A percentile compares a stretch with the other conserved stretches of the same genome.
phyloP scores from a whole-genome alignment of 2,113 vertebrate genomes.

The Phaethornis superciliosus region DNA sequence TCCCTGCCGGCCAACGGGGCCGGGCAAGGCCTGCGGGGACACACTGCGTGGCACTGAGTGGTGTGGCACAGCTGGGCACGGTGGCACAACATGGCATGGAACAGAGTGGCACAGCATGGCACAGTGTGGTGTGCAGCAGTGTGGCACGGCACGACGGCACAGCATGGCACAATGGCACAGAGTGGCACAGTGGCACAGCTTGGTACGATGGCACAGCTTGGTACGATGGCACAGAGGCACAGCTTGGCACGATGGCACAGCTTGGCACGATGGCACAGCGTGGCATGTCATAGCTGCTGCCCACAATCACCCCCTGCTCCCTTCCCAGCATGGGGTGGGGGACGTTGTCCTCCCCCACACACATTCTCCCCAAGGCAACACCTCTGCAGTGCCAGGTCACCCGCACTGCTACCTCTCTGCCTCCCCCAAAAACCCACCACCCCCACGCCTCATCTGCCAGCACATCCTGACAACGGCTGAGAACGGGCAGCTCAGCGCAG shows the following conservation, averaged over 20 bases:
- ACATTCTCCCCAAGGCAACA: neutral
- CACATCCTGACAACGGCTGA: neutral
- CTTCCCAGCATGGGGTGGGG: neutral
- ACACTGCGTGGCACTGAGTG: fast-evolving
- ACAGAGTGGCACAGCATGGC: neutral
- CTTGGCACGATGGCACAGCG: too few relatives aligned
- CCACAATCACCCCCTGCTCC: too few relatives aligned
- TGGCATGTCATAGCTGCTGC: neutral
- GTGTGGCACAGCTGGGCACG: neutral
- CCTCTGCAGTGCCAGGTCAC: neutral
- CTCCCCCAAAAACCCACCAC: neutral
- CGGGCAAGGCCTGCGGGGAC: neutral
- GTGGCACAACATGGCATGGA: neutral
- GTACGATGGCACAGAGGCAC: too few relatives aligned
- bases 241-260: neutral
- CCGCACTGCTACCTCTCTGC: too few relatives aligned
- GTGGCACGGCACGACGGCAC: neutral
- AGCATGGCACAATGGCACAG: fast-evolving
- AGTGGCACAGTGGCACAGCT: neutral
- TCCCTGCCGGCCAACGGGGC: slow-evolving; percentile 21
- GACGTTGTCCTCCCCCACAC: neutral
- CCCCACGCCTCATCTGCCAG: neutral
- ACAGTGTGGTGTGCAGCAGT: neutral
- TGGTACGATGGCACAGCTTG: too few relatives aligned
- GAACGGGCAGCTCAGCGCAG: neutral